Percentiles rank a stretch among this genome's conserved stretches.
Conservation (phyloP, 2,797 vertebrate genomes). For the Chrosomus eos region DNA sequence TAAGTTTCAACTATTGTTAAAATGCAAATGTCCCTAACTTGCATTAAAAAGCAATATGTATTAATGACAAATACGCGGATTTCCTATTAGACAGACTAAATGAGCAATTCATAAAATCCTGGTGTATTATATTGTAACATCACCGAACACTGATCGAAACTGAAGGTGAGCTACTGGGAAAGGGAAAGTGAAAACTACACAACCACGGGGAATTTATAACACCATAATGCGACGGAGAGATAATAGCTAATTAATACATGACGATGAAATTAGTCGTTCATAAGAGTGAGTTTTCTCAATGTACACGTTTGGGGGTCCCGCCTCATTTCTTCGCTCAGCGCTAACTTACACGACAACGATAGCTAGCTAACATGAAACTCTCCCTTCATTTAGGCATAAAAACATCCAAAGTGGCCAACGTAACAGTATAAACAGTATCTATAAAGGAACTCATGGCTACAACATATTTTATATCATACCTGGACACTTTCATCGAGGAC, state of each 20-base stretch:
- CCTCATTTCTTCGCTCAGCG: background rate
- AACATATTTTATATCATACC: constrained; percentile 7
- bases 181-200: background rate
- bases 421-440: background rate
- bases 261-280: background rate
- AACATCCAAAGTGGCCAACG: background rate
- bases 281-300: background rate
- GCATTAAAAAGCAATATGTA: background rate
- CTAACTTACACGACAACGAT: background rate
- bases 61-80: background rate
- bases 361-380: no score
- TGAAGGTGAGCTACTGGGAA: background rate
- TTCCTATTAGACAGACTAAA: background rate
- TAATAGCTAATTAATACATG: no score
- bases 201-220: background rate
- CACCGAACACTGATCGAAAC: background rate
- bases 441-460: no score
- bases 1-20: background rate
- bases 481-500: background rate
- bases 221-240: no score
- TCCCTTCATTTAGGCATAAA: background rate
- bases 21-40: background rate
- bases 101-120: background rate
- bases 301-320: background rate
- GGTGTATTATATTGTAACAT: background rate